Evolutionary conservation across 2,113 vertebrate species (phyloP), one percentile per base, ranked within the genome.

Genomic region (Balaeniceps rex): DNA sequence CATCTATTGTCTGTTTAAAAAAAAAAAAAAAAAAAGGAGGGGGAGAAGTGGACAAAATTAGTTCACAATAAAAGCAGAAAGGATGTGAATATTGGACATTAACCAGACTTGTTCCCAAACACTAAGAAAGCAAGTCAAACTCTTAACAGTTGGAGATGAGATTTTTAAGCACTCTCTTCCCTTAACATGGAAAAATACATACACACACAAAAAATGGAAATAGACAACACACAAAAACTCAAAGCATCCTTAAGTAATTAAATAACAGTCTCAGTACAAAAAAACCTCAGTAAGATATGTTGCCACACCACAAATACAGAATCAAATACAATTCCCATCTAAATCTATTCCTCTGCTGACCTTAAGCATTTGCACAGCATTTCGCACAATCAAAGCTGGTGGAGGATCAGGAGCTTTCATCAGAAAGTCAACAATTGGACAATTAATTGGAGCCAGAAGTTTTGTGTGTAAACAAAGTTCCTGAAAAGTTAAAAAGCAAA

Each of bases 391-490:
- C 95, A 99, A 96, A 68, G 97, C 89, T 69, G 99, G 98, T 63
- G 99, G 99, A 61, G 99, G 99, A 92, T 99, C 99, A 47, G 99
- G 99, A 65, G 99, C 99, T 98, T 98, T 99, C 96, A 98, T 98
- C 70, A 99, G 98, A 88, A 99, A 99, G 66, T 99, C 99, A 6
- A 98, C 98, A 82, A 99, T 88, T 28, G 99, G 81, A 97, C 98
- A 99, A 63, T 98, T 98, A 87, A 98, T 93, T 44, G 99, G 99
- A 55, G 99, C 99, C 96, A 99, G 97, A 65, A 99, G 97, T 94
- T 99, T 99, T 95, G 99, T 99, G 97, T 99, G 98, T 31, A 99
- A 98, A 98, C 99, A 99, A 89, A 99, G 98, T 74, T 99, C 99
- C 99, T 99, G 69, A 49, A 95, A 97, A n/a, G 90, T 79, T 66